Base-by-base conservation (phyloP, 2,113 vertebrate genomes). In the Alexandromys fortis region DNA sequence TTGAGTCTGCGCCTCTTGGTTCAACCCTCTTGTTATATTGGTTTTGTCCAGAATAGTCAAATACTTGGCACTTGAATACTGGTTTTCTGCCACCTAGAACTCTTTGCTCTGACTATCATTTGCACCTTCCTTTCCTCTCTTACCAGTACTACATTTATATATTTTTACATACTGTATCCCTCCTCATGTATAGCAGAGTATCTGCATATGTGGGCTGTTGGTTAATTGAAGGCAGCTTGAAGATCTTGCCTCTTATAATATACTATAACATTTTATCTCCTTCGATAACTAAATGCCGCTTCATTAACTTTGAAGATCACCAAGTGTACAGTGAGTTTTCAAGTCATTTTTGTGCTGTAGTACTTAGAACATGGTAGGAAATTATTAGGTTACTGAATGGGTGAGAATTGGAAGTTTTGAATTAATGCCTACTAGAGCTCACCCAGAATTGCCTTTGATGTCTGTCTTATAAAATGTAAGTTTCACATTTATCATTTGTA, bases 401-500 rank as follows among this genome's bases (percentile, higher is more conserved):
- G 75, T 82, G 33, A 89, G 16, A 14, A 49, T 61, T 45, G 82
- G 42, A 81, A 90, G 45, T 73, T 96, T 93, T 93, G 42, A 90
- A 94, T 85, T 86, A 61, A 88, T 35, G 35, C 0, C 81, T 61
- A 72, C 14, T 21, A 92, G 63, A 94, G 90, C 35, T 81, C 83
- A 93, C 52, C 70, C 89, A 81, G 22, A 88, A 86, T 76, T 95
- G 78, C 87, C 61, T 93, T 70, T 73, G 55, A 70, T 61, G 24
- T 89, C 49, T 93, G 35, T 3, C 35, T 86, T 86, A 72, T 38
- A 47, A 81, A 90, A 52, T 85, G 91, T 94, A 68, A 92, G 7
- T 19, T 96, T 89, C 73, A 77, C 72, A 86, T 55, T 92, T 96
- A 90, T 86, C 77, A 92, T 95, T 92, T 45, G 77, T 86, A 67